A percentile compares a stretch with the other conserved stretches of the same genome.
Evolutionary conservation across 2,113 vertebrate species (phyloP).

Genomic region (Cynopterus brachyotis): DNA sequence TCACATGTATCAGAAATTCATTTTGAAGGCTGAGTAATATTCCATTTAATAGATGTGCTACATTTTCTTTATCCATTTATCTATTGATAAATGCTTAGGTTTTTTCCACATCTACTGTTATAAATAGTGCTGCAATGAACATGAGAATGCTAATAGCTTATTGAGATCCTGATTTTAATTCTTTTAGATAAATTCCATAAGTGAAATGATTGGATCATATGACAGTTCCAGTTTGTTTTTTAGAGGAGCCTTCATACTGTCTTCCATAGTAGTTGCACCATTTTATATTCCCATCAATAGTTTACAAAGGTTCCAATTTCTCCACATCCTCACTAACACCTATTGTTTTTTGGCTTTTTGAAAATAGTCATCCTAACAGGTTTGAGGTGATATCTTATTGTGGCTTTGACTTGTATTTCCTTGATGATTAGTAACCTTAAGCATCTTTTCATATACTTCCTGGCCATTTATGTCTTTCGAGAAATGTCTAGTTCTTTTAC

Average conservation of each 20-base stretch:
- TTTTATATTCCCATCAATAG: background rate
- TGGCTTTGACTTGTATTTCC: background rate
- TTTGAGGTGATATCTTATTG: background rate
- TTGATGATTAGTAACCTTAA: background rate
- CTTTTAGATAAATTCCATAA: background rate
- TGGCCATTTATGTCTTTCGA: background rate
- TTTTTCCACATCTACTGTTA: background rate
- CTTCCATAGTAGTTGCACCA: background rate
- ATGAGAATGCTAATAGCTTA: background rate
- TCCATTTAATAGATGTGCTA: background rate
- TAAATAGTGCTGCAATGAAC: background rate
- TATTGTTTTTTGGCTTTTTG: background rate
- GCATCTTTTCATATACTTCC: background rate
- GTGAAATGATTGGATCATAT: background rate
- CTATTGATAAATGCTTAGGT: background rate
- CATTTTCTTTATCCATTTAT: background rate
- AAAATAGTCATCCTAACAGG: background rate
- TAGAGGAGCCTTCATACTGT: background rate
- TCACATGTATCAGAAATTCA: background rate
- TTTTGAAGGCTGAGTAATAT: background rate
- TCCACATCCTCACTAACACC: background rate
- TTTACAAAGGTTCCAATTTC: background rate
- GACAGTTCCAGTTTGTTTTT: background rate
- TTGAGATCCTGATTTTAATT: background rate
- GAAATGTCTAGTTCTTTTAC: background rate